Evolutionary conservation across 2,113 vertebrate genomes (phyloP).

Genomic region (Oncorhynchus tshawytscha): DNA sequence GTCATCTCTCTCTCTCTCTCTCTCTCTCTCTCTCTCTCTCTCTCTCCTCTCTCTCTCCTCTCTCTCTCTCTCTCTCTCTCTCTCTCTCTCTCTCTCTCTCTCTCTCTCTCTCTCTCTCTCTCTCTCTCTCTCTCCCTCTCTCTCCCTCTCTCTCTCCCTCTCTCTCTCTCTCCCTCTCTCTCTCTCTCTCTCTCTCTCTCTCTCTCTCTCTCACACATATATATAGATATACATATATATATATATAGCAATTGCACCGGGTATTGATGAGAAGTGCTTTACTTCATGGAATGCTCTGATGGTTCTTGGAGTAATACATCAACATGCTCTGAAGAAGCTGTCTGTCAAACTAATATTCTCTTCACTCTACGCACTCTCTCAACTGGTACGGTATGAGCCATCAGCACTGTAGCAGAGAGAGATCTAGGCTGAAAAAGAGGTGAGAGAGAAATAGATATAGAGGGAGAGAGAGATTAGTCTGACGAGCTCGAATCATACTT

Average conservation of each 20-base stretch:
- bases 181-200: neutral
- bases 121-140: neutral
- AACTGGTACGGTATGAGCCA: neutral
- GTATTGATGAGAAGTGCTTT: constrained; percentile 45
- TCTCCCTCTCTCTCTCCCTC: neutral
- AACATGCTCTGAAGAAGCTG: constrained; percentile 36
- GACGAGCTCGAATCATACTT: too few species aligned
- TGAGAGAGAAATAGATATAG: neutral
- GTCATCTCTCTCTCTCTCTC: too few species aligned
- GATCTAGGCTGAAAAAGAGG: neutral
- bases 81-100: neutral
- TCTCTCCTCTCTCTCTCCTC: neutral
- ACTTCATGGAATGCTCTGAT: constrained; percentile 40
- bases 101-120: neutral
- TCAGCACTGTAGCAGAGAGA: neutral
- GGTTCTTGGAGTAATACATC: constrained; percentile 48
- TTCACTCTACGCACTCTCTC: constrained; percentile 3
- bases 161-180: constrained; percentile 6
- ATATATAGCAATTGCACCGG: constrained; percentile 26
- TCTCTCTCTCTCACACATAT: too few species aligned
- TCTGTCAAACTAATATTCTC: constrained; percentile 38
- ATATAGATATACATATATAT: constrained; percentile 25
- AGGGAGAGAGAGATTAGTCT: too few species aligned
- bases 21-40: too few species aligned
- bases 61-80: neutral